phyloP scores from a whole-genome alignment of 2,113 vertebrate genomes.

The Benthochromis sp. region DNA sequence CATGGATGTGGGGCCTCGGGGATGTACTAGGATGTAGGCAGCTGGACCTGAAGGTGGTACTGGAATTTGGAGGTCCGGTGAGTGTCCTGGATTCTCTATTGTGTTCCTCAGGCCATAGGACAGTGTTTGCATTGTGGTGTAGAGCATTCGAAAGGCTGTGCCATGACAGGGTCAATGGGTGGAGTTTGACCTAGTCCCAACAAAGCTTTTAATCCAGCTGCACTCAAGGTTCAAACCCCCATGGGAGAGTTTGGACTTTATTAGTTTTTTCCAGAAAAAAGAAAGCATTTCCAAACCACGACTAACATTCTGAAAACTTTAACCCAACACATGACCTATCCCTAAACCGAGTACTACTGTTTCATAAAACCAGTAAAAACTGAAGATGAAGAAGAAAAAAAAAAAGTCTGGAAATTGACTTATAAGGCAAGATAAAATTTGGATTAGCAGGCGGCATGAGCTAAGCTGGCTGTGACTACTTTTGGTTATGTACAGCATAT shows the following conservation, averaged over 20 bases:
- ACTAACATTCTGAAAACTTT: not conserved
- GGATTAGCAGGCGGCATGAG: not conserved
- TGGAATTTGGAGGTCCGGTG: not conserved
- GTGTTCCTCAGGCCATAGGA: not conserved
- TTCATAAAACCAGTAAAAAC: not conserved
- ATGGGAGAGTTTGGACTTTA: not conserved
- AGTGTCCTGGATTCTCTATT: not conserved
- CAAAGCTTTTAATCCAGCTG: not conserved
- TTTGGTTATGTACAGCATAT: not conserved
- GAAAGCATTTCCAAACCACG: not conserved
- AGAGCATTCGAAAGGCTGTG: not conserved
- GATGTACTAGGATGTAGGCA: not conserved
- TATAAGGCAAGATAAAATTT: not conserved
- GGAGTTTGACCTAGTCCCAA: not conserved
- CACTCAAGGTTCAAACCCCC: not conserved
- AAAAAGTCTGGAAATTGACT: not conserved
- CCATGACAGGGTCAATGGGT: not conserved
- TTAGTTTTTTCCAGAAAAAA: not conserved
- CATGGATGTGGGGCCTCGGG: not conserved
- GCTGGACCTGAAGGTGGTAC: not conserved
- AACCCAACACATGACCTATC: not conserved
- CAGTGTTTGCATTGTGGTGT: not conserved
- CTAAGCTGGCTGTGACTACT: not conserved
- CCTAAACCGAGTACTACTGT: not conserved
- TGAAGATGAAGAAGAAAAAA: not conserved